phyloP scores from a whole-genome alignment of 1,140 invertebrate genomes.

The Drosophila pseudoobscura region DNA sequence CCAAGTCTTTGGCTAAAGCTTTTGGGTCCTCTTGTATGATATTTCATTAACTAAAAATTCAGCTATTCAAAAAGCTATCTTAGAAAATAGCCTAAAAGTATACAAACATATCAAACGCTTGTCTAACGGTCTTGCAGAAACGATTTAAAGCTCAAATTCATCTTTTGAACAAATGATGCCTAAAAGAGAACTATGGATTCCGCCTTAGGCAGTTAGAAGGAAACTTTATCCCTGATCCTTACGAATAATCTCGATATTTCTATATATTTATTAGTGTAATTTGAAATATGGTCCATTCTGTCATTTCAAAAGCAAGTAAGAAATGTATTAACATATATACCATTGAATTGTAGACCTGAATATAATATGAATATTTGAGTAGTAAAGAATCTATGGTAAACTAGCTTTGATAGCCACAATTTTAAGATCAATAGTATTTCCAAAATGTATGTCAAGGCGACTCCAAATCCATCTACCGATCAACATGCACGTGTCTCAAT shows the following conservation, averaged over 20 bases:
- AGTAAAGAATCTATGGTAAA: background rate
- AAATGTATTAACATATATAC: too few relatives aligned
- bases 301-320: too few relatives aligned
- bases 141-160: background rate
- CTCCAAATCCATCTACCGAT: background rate
- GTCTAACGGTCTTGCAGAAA: background rate
- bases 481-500: constrained; percentile 21
- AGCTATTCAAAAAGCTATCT: too few relatives aligned
- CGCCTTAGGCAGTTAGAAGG: too few relatives aligned
- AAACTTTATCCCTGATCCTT: background rate
- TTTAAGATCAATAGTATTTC: background rate
- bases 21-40: too few relatives aligned
- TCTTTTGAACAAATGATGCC: background rate
- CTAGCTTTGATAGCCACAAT: too few relatives aligned
- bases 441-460: constrained; percentile 10
- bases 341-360: too few relatives aligned
- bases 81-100: constrained; percentile 18
- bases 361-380: background rate
- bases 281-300: background rate
- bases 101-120: background rate
- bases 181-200: constrained; percentile 7
- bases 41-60: constrained; percentile 2
- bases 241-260: background rate
- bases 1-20: too few relatives aligned
- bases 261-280: too few relatives aligned